Evolutionary conservation across 2,888 invertebrate genomes (phyloP), one percentile per base, ranked within the genome.

Genomic region (Ectropis crepuscularia): DNA sequence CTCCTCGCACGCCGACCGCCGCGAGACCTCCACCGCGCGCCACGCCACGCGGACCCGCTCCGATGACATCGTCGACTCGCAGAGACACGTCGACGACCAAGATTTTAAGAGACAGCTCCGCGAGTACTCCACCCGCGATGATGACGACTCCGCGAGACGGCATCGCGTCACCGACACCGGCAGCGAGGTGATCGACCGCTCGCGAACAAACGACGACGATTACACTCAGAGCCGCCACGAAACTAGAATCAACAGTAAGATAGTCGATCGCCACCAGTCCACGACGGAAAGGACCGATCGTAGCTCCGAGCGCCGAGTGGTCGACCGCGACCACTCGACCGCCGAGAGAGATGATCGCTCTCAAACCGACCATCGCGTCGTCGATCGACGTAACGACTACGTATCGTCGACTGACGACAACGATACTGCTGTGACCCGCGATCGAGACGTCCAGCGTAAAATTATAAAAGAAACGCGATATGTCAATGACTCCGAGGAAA

Each of bases 41-140:
- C 81, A 85, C 53, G 74, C 76, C 6, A 71, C 72, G 59, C 83
- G 85, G 37, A 74, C 78, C 41, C 79, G 74, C 46, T 68, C 70
- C 5, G 64, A 70, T 12, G 53, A 68, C 47, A 67, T 53, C n/a
- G 50, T 67, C 6, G 87, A 89, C 68, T 82, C 86, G 43, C 91
- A 90, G 68, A 86, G 81, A 73, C 75, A 78, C n/a, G 81, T 82
- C 57, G 90, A 91, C 68, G 85, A 87, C 51, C 59, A 74, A 58
- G 90, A 92, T 73, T 87, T 86, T 51, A 82, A 78, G 66, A 81
- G 74, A 60, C 79, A 81, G 66, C 68, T 80, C 54, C 71, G 71
- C 37, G 74, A 80, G 51, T 75, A 77, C 57, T 67, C 73, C 7
- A 65, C 66, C 8, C 67, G 62, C 57, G 73, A 79, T 57, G 65